phyloP scores from a whole-genome alignment of 1,140 invertebrate genomes.

The Anoplophora glabripennis region DNA sequence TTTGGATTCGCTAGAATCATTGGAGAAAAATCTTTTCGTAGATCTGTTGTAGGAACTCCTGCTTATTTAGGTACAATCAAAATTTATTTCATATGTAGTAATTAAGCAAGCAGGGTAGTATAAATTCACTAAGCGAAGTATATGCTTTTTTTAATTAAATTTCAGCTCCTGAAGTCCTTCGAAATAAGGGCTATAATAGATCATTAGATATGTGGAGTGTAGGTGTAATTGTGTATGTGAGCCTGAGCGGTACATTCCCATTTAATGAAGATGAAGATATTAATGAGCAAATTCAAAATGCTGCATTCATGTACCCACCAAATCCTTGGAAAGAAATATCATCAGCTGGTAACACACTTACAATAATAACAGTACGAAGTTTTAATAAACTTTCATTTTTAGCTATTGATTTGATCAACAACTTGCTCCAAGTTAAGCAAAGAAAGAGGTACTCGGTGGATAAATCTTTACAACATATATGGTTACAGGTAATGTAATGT shows the following conservation, averaged over 20 bases:
- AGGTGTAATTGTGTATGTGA: conserved; percentile 97
- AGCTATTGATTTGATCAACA: conserved; percentile 96
- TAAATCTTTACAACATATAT: conserved; percentile 91
- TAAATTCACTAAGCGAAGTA: too few species aligned
- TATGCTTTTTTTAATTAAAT: neutral
- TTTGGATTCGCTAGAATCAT: conserved; percentile 99
- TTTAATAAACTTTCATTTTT: neutral
- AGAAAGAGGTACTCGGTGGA: conserved; percentile 95
- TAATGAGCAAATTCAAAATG: conserved; percentile 99
- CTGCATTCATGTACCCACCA: conserved; percentile 99
- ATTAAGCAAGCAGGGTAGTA: too few species aligned
- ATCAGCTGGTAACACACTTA: conserved; percentile 70
- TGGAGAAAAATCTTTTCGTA: conserved; percentile 95
- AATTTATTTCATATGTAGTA: too few species aligned
- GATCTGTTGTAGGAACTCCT: conserved; percentile 97
- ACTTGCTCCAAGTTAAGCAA: conserved; percentile 97
- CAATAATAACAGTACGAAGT: too few species aligned
- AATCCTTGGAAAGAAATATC: conserved; percentile 98
- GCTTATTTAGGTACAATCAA: conserved; percentile 93
- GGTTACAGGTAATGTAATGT: conserved; percentile 81
- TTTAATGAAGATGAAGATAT: conserved; percentile 99
- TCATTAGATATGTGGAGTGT: conserved; percentile 99
- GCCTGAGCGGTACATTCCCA: conserved; percentile 95
- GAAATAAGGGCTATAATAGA: conserved; percentile 98
- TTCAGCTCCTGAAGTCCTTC: conserved; percentile 93